Percentiles rank a stretch among this genome's conserved stretches.
These are phyloP conservation scores for Parelbella ahira DNA, from an alignment of 2,888 invertebrate genomes.

Conservation along the genomic window DNA sequence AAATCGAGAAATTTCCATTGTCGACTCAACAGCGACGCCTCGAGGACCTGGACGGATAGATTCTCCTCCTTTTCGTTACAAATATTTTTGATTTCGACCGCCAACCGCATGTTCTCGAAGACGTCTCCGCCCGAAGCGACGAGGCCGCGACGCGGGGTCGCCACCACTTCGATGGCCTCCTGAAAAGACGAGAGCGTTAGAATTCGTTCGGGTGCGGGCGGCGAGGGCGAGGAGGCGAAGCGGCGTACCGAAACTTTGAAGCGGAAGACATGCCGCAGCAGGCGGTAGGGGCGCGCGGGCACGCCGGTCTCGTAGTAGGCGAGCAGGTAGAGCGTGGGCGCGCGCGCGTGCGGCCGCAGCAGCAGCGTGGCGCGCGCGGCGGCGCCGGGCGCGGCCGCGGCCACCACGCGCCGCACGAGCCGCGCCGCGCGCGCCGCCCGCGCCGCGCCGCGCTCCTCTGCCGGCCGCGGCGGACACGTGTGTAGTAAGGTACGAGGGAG, in stretches of 20 bases:
- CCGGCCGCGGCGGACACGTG: too few relatives aligned
- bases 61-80: constrained; percentile 83
- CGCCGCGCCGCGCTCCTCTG: constrained; percentile 62
- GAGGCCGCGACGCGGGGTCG: constrained; percentile 75
- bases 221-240: too few relatives aligned
- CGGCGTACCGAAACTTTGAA: constrained; percentile 51
- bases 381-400: constrained; percentile 36
- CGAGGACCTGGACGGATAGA: constrained; percentile 74
- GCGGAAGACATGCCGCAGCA: constrained; percentile 61
- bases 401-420: constrained; percentile 25
- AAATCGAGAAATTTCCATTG: constrained; percentile 79
- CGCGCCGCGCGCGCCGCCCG: constrained; percentile 29
- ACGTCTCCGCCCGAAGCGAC: constrained; percentile 49
- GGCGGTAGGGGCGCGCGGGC: constrained; percentile 42
- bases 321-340: constrained; percentile 47
- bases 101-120: constrained; percentile 82
- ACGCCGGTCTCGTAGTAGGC: constrained; percentile 63
- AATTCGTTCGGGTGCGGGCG: too few relatives aligned
- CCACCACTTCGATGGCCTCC: constrained; percentile 80
- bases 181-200: constrained; percentile 35
- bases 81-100: constrained; percentile 85
- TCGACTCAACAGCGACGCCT: constrained; percentile 63
- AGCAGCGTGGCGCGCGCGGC: constrained; percentile 40
- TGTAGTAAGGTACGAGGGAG: too few relatives aligned
- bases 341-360: constrained; percentile 48